Evolutionary conservation across 2,113 vertebrate genomes (phyloP).

Genomic region (Lampris incognitus): DNA sequence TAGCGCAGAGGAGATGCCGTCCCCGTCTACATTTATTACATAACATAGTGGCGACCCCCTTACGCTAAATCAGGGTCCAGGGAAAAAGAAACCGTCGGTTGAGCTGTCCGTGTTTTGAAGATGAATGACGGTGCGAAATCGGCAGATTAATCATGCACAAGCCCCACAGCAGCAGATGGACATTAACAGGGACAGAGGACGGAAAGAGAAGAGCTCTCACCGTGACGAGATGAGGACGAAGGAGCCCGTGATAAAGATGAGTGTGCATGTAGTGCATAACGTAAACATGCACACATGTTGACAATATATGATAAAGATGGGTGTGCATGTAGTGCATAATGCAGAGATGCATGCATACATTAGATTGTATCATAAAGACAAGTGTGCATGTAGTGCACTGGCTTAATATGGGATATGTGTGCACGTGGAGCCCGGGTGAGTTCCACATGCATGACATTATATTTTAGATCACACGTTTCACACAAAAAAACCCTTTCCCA

Average conservation of each 20-base stretch:
- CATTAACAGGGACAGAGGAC: constrained; percentile 30
- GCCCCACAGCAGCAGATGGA: neutral
- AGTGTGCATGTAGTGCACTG: too few species aligned
- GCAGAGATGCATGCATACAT: too few species aligned
- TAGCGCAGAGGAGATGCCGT: constrained; percentile 52
- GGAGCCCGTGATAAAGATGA: neutral
- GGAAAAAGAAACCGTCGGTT: neutral
- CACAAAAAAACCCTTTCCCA: neutral
- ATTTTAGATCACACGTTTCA: neutral
- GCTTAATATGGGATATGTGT: too few species aligned
- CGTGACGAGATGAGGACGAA: constrained; percentile 1
- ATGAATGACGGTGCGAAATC: constrained; percentile 31
- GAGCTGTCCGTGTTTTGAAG: constrained; percentile 10
- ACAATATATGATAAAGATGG: too few species aligned
- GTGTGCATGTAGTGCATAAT: too few species aligned
- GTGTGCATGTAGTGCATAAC: too few species aligned
- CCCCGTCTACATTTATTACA: constrained; percentile 60
- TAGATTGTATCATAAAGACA: too few species aligned
- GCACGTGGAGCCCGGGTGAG: too few species aligned
- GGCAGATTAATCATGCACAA: constrained; percentile 22
- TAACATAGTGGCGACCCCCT: constrained; percentile 60
- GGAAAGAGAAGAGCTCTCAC: constrained; percentile 11
- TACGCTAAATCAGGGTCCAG: constrained; percentile 43
- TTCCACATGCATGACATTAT: too few species aligned
- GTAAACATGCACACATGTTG: too few species aligned